Percentiles rank a stretch among this genome's conserved stretches.
These are phyloP conservation scores for Pandemis cinnamomeana DNA, from an alignment of 2,888 invertebrate genomes.

Conservation along the genomic window DNA sequence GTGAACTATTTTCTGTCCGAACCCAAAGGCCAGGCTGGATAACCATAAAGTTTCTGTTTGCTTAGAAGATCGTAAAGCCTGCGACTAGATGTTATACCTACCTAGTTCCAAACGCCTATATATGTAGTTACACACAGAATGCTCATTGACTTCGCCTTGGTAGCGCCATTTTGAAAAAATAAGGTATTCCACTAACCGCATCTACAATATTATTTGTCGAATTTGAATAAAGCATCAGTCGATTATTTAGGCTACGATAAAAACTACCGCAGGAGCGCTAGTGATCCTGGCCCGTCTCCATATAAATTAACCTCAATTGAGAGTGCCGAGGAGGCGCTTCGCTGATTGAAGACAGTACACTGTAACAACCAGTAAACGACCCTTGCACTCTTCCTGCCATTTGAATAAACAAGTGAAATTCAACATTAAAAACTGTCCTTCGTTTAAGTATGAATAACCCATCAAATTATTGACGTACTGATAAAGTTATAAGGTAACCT, in stretches of 20 bases:
- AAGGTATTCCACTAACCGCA: neutral
- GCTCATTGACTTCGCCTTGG: neutral
- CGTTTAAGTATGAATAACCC: constrained; percentile 11
- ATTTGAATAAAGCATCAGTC: constrained; percentile 8
- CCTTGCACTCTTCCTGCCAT: constrained; percentile 61
- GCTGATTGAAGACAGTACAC: constrained; percentile 79
- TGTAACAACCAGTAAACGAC: constrained; percentile 65
- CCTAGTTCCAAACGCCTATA: neutral
- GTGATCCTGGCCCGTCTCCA: constrained; percentile 79
- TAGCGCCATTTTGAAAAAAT: neutral
- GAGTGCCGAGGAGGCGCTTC: constrained; percentile 78
- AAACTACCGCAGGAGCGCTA: constrained; percentile 80
- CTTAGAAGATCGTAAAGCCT: constrained; percentile 58
- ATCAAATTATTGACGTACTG: constrained; percentile 22
- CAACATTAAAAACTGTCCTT: constrained; percentile 42
- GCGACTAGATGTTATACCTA: constrained; percentile 29
- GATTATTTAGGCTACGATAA: constrained; percentile 70
- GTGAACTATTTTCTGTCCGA: constrained; percentile 65
- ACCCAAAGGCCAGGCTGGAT: constrained; percentile 54
- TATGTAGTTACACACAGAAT: neutral
- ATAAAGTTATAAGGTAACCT: constrained; percentile 7
- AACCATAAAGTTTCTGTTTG: constrained; percentile 65
- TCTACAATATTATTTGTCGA: neutral
- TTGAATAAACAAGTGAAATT: constrained; percentile 58
- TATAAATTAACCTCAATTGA: constrained; percentile 84